Percentiles rank a stretch among this genome's conserved stretches.
Evolutionary conservation across 2,888 invertebrate species (phyloP).

Genomic region (Caenorhabditis auriculariae): DNA sequence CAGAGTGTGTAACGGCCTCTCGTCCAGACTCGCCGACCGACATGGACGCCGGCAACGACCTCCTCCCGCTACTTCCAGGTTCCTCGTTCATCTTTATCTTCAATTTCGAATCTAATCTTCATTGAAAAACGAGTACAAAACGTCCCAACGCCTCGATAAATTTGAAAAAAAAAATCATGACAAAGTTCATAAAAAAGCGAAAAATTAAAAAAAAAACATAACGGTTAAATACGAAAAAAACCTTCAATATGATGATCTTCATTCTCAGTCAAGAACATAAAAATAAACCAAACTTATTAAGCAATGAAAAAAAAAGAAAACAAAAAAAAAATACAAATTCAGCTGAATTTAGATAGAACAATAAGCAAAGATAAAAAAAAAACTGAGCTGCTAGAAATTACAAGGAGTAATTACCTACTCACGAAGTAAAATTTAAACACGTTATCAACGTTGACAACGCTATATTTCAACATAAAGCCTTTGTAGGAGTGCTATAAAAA

Average conservation of each 20-base stretch:
- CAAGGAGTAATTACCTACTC: too few relatives aligned
- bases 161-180: not conserved
- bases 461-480: too few relatives aligned
- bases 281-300: not conserved
- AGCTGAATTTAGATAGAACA: not conserved
- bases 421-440: too few relatives aligned
- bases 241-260: not conserved
- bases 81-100: slow-evolving; percentile 3
- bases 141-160: too few relatives aligned
- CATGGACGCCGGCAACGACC: slow-evolving; percentile 27
- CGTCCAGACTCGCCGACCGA: slow-evolving; percentile 3
- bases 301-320: not conserved
- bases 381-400: not conserved
- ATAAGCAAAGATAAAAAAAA: not conserved
- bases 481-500: too few relatives aligned
- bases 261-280: not conserved
- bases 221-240: not conserved
- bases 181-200: not conserved
- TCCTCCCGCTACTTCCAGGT: slow-evolving; percentile 39
- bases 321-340: not conserved
- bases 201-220: not conserved
- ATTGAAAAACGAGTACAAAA: too few relatives aligned
- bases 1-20: not conserved
- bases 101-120: not conserved
- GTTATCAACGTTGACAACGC: too few relatives aligned